Evolutionary conservation across 53 echinoderm and acorn worm genomes (phyloP).

Genomic region (Actinopyga echinites): DNA sequence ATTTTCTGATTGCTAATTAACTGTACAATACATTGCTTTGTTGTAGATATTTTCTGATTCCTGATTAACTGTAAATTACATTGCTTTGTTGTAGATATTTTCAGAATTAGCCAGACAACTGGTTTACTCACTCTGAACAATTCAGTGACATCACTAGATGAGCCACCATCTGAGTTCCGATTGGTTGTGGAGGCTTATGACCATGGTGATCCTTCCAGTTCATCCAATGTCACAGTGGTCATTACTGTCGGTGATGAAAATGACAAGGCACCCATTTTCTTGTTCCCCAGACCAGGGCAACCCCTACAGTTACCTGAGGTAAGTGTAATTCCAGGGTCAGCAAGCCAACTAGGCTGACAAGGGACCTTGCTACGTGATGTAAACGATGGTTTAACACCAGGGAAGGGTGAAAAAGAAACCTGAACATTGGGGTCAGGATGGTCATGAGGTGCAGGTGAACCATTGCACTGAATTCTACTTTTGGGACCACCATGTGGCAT

Average conservation of each 20-base stretch:
- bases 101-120: conserved; percentile 42
- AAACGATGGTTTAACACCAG: no score
- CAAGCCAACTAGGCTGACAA: no score
- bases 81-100: background rate
- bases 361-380: no score
- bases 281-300: conserved; percentile 55
- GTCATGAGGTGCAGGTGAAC: no score
- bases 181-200: conserved; percentile 66
- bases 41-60: background rate
- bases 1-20: no score
- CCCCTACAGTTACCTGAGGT: conserved; percentile 76
- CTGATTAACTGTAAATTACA: no score
- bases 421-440: no score
- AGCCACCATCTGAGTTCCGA: conserved; percentile 47
- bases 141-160: conserved; percentile 38
- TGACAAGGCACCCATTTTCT: conserved; percentile 69
- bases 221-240: conserved; percentile 50
- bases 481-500: no score
- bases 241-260: conserved; percentile 64
- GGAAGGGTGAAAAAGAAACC: no score
- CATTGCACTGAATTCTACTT: no score
- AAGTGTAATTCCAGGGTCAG: background rate
- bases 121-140: conserved; percentile 57
- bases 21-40: no score
- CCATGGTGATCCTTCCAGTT: conserved; percentile 45